Percentiles rank a stretch among this genome's conserved stretches.
Conservation (phyloP, 2,797 vertebrate species). For the Hydrolagus colliei region DNA sequence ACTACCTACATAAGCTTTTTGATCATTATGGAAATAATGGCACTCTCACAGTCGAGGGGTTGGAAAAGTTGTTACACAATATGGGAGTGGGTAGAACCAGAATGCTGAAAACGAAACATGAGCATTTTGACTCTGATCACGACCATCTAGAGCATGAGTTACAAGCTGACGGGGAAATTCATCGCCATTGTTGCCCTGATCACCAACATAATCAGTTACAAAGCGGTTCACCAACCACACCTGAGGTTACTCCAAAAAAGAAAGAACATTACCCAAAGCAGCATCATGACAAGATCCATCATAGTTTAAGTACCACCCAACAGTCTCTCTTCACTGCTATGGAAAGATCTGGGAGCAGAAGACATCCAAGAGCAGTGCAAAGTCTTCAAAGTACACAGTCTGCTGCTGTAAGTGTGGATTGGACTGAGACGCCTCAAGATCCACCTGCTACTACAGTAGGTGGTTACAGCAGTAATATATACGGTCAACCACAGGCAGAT, state of each 20-base stretch:
- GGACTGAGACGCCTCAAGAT: neutral
- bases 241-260: constrained; percentile 13
- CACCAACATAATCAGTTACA: constrained; percentile 32
- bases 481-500: too few species aligned
- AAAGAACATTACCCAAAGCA: neutral
- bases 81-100: constrained; percentile 72
- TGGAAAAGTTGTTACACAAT: constrained; percentile 70
- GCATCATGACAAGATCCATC: constrained; percentile 35
- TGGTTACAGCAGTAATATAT: neutral
- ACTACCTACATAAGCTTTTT: constrained; percentile 80
- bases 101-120: constrained; percentile 56
- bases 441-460: neutral
- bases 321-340: neutral
- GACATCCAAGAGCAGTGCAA: neutral
- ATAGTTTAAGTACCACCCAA: neutral
- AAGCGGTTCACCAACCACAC: constrained; percentile 39
- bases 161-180: constrained; percentile 34
- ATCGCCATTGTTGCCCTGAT: constrained; percentile 28
- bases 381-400: neutral
- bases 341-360: neutral
- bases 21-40: constrained; percentile 85
- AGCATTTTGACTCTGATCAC: constrained; percentile 40
- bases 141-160: constrained; percentile 35
- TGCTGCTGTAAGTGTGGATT: too few species aligned
- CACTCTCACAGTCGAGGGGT: constrained; percentile 72